Base-by-base conservation (phyloP, 92 coral and sea anemone genomes). In the Porites evermanni region DNA sequence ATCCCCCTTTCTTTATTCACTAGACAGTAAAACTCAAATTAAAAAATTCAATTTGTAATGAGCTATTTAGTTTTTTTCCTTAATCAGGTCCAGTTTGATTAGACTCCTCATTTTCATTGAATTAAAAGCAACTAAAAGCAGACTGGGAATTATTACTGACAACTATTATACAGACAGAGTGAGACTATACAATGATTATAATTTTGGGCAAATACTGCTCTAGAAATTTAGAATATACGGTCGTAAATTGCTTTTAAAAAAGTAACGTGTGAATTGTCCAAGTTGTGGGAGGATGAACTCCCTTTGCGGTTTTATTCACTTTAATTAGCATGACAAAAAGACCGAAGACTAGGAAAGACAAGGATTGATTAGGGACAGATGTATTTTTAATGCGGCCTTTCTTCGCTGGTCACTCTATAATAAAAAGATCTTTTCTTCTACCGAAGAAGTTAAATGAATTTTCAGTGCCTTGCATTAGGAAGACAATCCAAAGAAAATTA, bases 251-350 rank as follows among this genome's bases (percentile, higher is more conserved):
- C 44, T 67, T 21, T 67, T 67, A 2, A 47, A 67, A 38, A 67
- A 26, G 47, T 3, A 67, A 24, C 47, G 44, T 67, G 44, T 12
- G 72, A 8, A 23, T 11, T 67, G 47, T 24, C 3, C 38, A 23
- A 67, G 9, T 67, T 67, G 72, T 24, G 47, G 14, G n/a, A 8
- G 8, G 72, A 12, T 67, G 72, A 24, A 67, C 72, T 67, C 12
- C 72, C 47, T 24, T 67, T 47, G 47, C 47, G 47, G 59, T 50
- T 11, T 65, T 12, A 64, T 64, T 79, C 72, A 79, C 60, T 29
- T n/a, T 24, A 47, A 79, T 79, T 79, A 79, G 72, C 83, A 65
- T 79, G 60, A 65, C 83, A 65, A 72, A 38, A 38, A 78, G 72
- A n/a, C 14, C 51, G 59, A 65, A 14, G 53, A 11, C 64, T 17